Base-by-base conservation (phyloP, 37 sponge, comb jelly and placozoan genomes). In the Bolinopsis microptera region DNA sequence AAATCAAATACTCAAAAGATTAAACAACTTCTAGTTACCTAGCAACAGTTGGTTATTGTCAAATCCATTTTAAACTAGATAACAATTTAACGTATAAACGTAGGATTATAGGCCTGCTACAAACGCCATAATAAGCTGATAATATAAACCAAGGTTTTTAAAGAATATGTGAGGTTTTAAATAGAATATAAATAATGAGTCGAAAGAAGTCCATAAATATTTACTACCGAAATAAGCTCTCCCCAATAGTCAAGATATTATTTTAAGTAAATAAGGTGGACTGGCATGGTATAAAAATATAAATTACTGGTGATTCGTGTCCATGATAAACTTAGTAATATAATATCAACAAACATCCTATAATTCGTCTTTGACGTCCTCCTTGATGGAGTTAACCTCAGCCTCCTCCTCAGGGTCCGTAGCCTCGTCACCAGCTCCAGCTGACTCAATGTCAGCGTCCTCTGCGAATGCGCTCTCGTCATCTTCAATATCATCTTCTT, bases 401-500 rank as follows among this genome's bases (percentile, higher is more conserved):
- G 21, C 21, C 37, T 77, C 80, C 39, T 86, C 90, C 61, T 41
- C 35, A 34, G 32, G 38, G 27, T 86, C 90, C 13, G 36, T 38
- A 3, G 83, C 5, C 27, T 80, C 83, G 3, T 80, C 83, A 41
- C 23, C 90, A 3, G 40, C 18, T 0, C 9, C 41, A 18, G 90
- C 36, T 0, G 26, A 3, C 90, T 86, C 90, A 36, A 86, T 48
- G 30, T 41, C 90, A 41, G 90, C 90, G 35, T 86, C 90, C 90
- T 86, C 90, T 2, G 32, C 61, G 61, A 86, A 86, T 2, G 61
- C 61, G 61, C 90, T 86, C 48, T 86, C 93, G 22, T 90, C 94
- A 35, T 92, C 38, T 41, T 34, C 70, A 34, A 39, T 25, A 0
- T 69, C 95, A 74, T 92, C 93, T 90, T 95, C 93, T 22, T 39